Base-by-base conservation (phyloP, 2,888 invertebrate species). In the Toxonevra muliebris region DNA sequence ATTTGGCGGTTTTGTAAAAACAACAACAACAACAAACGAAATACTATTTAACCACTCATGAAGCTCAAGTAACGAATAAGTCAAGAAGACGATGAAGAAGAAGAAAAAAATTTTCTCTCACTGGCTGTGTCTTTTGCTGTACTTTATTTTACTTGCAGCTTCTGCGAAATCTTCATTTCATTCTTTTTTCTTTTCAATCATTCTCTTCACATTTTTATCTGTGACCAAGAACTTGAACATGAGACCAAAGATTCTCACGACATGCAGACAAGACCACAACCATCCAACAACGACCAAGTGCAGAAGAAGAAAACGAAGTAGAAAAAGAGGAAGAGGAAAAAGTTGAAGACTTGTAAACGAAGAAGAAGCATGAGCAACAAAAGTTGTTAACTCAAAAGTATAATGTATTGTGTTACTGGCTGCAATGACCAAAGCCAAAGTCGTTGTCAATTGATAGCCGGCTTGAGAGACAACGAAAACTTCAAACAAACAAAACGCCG, bases 161-260 rank as follows among this genome's bases (percentile, higher is more conserved):
- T 48, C 50, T 48, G 50, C 50, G 13, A 15, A 48, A n/a, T 48
- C 50, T 48, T 48, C n/a, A n/a, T 48, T 13, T 48, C 15, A n/a
- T 48, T 48, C n/a, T 48, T 48, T 48, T 2, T 48, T 48, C 15
- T 48, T 48, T 48, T 48, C 15, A n/a, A n/a, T 48, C n/a, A 48
- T n/a, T 48, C 15, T 48, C 10, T 45, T n/a, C 50, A 58, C 59
- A 52, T 57, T 52, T 15, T 71, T 72, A 69, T 71, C 69, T 69
- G 69, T 73, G 73, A 71, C 76, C 75, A 74, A 73, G 76, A 76
- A 76, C 75, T 76, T 76, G 74, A 76, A 75, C 73, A 72, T 72
- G 73, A 48, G 57, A 68, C 74, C 71, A 74, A 75, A 74, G 71
- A 42, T 71, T 73, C 72, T 72, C 70, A 74, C 72, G 72, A 73